Conservation (phyloP, 2,888 invertebrate species). For the Heliconius hortense region DNA sequence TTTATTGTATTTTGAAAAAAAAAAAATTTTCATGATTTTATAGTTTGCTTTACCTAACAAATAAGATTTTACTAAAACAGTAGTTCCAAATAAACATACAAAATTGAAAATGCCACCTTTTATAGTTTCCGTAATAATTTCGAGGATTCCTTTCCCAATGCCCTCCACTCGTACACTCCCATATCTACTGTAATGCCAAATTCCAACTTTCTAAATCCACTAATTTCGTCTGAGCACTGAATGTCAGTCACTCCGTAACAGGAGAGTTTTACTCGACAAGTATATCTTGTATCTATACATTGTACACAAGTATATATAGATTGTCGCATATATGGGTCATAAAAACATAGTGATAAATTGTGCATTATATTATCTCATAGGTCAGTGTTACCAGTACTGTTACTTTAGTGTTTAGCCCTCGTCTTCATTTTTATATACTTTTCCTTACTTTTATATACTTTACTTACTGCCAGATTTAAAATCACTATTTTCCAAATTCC, state of each 20-base stretch:
- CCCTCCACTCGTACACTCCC: no score
- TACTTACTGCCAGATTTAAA: neutral
- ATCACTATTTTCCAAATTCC: neutral
- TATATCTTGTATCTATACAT: no score
- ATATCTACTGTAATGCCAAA: no score
- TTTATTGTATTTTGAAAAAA: neutral
- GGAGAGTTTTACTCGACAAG: neutral
- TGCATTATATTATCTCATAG: slow-evolving; percentile 43
- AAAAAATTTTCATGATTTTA: neutral
- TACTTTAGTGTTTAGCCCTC: slow-evolving; percentile 17
- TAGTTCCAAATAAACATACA: neutral
- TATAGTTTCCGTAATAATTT: neutral
- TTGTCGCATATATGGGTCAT: slow-evolving; percentile 35
- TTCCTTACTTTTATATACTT: neutral
- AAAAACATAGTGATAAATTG: slow-evolving; percentile 36
- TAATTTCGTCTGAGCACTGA: neutral
- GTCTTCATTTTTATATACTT: neutral
- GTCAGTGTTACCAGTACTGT: slow-evolving; percentile 46
- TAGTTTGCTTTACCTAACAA: no score
- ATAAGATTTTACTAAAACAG: no score
- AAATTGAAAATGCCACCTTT: neutral
- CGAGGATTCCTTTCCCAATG: neutral
- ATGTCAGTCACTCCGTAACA: neutral
- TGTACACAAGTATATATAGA: neutral
- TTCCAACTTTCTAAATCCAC: neutral